These are phyloP conservation scores for Eueremaeus valkanovi DNA, from an alignment of 2,888 invertebrate genomes.

Conservation along the genomic window DNA sequence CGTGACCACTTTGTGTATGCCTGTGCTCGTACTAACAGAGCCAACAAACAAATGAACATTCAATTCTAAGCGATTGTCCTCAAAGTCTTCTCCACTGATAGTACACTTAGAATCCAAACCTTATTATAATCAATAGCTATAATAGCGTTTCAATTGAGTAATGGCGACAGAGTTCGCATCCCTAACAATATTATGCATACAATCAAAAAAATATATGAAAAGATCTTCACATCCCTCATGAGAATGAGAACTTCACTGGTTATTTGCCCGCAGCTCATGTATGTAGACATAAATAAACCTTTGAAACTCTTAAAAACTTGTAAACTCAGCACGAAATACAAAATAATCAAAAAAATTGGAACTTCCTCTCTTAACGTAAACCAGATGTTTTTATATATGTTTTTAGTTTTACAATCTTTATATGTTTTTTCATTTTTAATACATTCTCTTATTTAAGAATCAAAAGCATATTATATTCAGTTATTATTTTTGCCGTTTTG, in stretches of 20 bases:
- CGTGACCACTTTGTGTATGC: conserved; percentile 26
- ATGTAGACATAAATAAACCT: conserved; percentile 33
- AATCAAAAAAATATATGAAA: no score
- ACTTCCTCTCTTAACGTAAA: conserved; percentile 20
- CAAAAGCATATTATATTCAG: not conserved
- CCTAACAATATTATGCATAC: conserved; percentile 1
- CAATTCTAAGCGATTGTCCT: conserved; percentile 16
- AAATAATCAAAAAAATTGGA: conserved; percentile 18
- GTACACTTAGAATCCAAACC: not conserved
- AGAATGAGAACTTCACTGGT: conserved; percentile 4
- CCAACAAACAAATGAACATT: not conserved
- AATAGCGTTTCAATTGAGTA: not conserved
- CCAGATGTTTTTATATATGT: conserved; percentile 32
- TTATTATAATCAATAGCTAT: conserved; percentile 18
- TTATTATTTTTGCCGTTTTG: no score
- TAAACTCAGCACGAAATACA: conserved; percentile 26
- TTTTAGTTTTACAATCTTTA: not conserved
- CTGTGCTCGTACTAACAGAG: not conserved
- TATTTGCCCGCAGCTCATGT: conserved; percentile 20
- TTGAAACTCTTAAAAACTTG: conserved; percentile 31
- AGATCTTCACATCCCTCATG: conserved; percentile 21
- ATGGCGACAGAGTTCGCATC: conserved; percentile 21
- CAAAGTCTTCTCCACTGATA: conserved; percentile 6
- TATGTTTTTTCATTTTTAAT: conserved; percentile 2
- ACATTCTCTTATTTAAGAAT: not conserved